Evolutionary conservation across 2,888 invertebrate species (phyloP), one percentile per base, ranked within the genome.

Genomic region (Bembecia ichneumoniformis): DNA sequence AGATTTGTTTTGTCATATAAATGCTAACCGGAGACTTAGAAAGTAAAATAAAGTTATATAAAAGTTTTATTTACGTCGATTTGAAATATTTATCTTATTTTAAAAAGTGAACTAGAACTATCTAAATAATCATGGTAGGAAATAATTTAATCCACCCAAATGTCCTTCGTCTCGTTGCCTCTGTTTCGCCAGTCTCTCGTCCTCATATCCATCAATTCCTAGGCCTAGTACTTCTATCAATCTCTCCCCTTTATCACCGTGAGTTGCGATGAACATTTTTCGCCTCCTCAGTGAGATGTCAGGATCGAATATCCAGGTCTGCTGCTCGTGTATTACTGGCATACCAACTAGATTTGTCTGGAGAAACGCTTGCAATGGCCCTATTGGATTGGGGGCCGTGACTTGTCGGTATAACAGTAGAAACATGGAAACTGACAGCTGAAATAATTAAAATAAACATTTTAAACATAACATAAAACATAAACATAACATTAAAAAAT

Each of bases 151-250:
- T 13, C 90, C 90, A 3, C 88, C 88, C 34, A 90, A 71, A 75
- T 90, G 89, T 0, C 90, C 90, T 50, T 82, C 77, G 59, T 92
- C 91, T 51, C 91, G 75, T 28, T 69, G 58, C 54, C 74, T 74
- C 60, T 91, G 91, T 50, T 79, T 67, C 13, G 57, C 65, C 34
- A 90, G 60, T 50, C 91, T 75, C 56, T 90, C 86, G 28, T 88
- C 77, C 35, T 89, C 89, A n/a, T 78, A 83, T 0, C 91, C 92
- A 65, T 92, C 92, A 14, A 82, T 71, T 0, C 92, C 92, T 50
- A 91, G 72, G 0, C 92, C 93, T 5, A 92, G 62, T 55, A 90
- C 82, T 61, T 91, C 91, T 5, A 93, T 92, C 9, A 92, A 77
- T 51, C 87, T 88, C 53, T 90, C 90, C 2, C 91, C 92, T 54